Percentiles rank a stretch among this genome's conserved stretches.
phyloP scores from a whole-genome alignment of 2,888 invertebrate genomes.

The Thera britannica region DNA sequence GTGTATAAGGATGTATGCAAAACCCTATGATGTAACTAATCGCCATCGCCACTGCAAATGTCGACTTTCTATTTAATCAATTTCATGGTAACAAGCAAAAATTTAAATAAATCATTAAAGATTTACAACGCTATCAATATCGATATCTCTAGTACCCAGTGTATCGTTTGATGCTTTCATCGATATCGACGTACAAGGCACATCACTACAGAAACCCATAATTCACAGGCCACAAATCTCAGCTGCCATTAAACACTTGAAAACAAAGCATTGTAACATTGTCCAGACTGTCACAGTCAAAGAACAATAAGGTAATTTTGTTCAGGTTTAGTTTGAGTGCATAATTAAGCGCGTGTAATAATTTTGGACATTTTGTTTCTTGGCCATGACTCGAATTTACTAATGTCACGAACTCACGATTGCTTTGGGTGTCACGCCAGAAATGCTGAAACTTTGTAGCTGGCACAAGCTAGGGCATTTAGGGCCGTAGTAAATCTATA shows the following conservation, averaged over 20 bases:
- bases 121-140: conserved; percentile 9
- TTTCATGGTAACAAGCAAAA: neutral
- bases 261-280: conserved; percentile 64
- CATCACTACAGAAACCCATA: conserved; percentile 62
- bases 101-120: conserved; percentile 3
- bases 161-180: conserved; percentile 6
- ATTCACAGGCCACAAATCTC: conserved; percentile 79
- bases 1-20: no score
- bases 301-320: conserved; percentile 37
- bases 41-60: neutral
- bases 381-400: conserved; percentile 17
- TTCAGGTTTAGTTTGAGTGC: conserved; percentile 26
- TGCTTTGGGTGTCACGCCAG: neutral
- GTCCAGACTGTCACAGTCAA: conserved; percentile 46
- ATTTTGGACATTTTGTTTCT: conserved; percentile 28
- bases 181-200: conserved; percentile 10
- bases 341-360: conserved; percentile 28
- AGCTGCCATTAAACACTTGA: conserved; percentile 67
- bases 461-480: neutral
- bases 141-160: neutral
- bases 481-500: neutral
- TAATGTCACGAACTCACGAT: neutral
- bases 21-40: no score
- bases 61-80: neutral
- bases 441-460: neutral